Evolutionary conservation across 37 sponge, comb jelly and placozoan genomes (phyloP).

Genomic region (Agelas oroides): DNA sequence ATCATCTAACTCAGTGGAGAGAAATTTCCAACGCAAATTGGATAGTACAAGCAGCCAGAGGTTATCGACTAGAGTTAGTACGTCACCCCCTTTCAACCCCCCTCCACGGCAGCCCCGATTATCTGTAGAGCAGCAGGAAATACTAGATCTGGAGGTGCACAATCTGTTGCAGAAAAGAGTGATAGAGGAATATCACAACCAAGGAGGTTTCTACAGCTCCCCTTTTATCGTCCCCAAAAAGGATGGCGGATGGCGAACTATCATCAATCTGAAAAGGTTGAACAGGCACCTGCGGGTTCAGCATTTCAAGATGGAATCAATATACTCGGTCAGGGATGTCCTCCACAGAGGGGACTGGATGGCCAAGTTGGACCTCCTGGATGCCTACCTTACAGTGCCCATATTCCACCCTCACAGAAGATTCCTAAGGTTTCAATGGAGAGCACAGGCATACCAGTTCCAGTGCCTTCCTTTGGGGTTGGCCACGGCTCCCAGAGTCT

Average conservation of each 20-base stretch:
- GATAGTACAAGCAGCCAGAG: no score
- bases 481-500: constrained; percentile 18
- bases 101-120: no score
- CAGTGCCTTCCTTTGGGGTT: constrained; percentile 20
- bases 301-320: constrained; percentile 23
- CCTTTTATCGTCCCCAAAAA: constrained; percentile 27
- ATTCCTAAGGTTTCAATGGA: constrained; percentile 10
- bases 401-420: background rate
- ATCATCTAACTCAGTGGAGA: no score
- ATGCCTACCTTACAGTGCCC: constrained; percentile 27
- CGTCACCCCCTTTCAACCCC: no score
- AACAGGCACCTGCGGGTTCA: background rate
- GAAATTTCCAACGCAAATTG: no score
- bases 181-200: no score
- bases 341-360: background rate
- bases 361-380: constrained; percentile 12
- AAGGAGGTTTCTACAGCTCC: constrained; percentile 5
- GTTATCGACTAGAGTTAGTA: no score
- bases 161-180: no score
- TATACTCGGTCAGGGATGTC: background rate
- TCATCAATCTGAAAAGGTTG: background rate
- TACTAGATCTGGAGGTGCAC: no score
- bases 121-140: no score
- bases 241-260: constrained; percentile 16
- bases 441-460: background rate